phyloP scores from a whole-genome alignment of 2,888 invertebrate species.

The Mimumesa dahlbomi region DNA sequence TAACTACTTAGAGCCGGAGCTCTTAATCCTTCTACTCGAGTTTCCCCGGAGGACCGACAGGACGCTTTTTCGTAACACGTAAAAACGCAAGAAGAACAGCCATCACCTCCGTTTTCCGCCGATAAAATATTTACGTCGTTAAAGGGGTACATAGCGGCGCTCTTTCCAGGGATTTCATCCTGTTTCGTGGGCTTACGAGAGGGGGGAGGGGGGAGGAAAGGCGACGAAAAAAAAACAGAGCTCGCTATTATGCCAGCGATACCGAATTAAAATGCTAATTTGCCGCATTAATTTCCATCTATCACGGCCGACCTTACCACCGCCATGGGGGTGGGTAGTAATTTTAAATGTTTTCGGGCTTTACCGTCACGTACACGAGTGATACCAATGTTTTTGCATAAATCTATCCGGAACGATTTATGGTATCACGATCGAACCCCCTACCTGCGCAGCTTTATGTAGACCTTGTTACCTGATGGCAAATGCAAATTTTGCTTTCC shows the following conservation, averaged over 20 bases:
- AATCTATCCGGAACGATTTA: slow-evolving; percentile 5
- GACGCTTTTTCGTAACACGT: slow-evolving; percentile 26
- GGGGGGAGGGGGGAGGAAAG: no score
- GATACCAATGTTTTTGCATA: not conserved
- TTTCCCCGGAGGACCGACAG: slow-evolving; percentile 22
- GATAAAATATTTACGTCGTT: slow-evolving; percentile 57
- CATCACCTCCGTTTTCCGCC: slow-evolving; percentile 37
- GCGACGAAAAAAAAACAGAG: slow-evolving; percentile 36
- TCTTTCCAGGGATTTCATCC: slow-evolving; percentile 16
- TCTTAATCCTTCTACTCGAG: slow-evolving; percentile 36
- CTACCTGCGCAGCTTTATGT: not conserved
- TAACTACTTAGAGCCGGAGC: slow-evolving; percentile 24
- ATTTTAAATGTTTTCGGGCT: slow-evolving; percentile 45
- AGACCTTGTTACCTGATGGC: no score
- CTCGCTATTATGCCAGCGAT: slow-evolving; percentile 49
- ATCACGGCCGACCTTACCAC: slow-evolving; percentile 48
- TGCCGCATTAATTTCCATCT: slow-evolving; percentile 68
- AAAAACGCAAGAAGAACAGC: slow-evolving; percentile 37
- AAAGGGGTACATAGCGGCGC: slow-evolving; percentile 29
- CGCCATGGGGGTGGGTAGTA: slow-evolving; percentile 21
- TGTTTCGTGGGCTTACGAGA: no score
- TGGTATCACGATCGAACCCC: not conserved
- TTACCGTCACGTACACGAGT: slow-evolving; percentile 12
- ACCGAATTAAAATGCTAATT: slow-evolving; percentile 73
- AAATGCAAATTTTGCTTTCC: no score